Evolutionary conservation across 2,888 invertebrate genomes (phyloP), one percentile per base, ranked within the genome.

Genomic region (Crocallis elinguaria): DNA sequence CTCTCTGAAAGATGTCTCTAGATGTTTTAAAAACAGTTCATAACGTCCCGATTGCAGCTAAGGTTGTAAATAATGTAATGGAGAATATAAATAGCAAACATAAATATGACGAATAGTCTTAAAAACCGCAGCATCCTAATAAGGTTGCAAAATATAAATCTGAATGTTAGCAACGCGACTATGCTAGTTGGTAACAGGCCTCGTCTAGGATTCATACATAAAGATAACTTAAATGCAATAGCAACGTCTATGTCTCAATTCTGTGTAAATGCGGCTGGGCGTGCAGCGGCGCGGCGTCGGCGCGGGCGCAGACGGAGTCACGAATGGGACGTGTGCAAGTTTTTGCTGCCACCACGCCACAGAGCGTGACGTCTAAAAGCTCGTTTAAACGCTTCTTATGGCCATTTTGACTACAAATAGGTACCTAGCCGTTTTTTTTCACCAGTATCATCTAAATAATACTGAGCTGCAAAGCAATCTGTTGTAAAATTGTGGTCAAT

Each of bases 301-400:
- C 37, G 53, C 56, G 41, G 56, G 46, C 69, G 63, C 60, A 62
- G 66, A 63, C 69, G 64, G 56, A 73, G 80, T 74, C 77, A 74
- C 76, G 80, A 77, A 79, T 78, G 76, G 71, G 75, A 79, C 75
- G 79, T 82, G 78, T 77, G 75, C 72, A 73, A 71, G 75, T 87
- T 88, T 89, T 88, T 89, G 79, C 75, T 60, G 63, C 71, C 67
- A 73, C 72, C 71, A 75, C 71, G 77, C 84, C 71, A 69, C 74
- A 74, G 73, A 85, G 77, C 89, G 86, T 88, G 78, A 87, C 86
- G 79, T 79, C 82, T 83, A 85, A 88, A 89, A 86, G 86, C 84
- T 88, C 86, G 82, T 87, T 86, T 86, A 86, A 80, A 82, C 79
- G 82, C 83, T 88, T 88, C 79, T 87, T 87, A 79, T 82, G 75